Evolutionary conservation across 1,140 invertebrate genomes (phyloP).

Genomic region (Hylaeus volcanicus): DNA sequence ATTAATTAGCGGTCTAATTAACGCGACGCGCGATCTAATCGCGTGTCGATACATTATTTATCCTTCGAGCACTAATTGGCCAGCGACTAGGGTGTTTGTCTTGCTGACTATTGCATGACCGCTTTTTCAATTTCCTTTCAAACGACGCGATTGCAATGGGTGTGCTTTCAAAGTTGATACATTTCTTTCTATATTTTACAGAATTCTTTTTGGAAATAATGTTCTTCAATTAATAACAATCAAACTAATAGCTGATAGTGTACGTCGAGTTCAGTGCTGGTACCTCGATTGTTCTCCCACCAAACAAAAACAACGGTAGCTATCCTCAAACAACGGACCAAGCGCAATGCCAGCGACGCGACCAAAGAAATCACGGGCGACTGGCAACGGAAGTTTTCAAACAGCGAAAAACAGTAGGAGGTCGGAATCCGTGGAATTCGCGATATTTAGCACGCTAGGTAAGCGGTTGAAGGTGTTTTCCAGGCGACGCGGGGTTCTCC

Average conservation of each 20-base stretch:
- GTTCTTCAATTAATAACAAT: too few relatives aligned
- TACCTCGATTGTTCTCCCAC: too few relatives aligned
- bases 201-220: too few relatives aligned
- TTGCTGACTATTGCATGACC: not conserved
- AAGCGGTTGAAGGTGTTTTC: not conserved
- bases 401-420: not conserved
- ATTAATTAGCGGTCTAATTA: constrained; percentile 69
- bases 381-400: not conserved
- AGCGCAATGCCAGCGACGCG: too few relatives aligned
- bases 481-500: not conserved
- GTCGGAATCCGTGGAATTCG: not conserved
- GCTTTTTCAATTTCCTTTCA: constrained; percentile 42
- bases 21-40: constrained; percentile 66
- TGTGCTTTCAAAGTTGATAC: too few relatives aligned
- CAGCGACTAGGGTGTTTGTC: constrained; percentile 38
- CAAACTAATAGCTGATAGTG: too few relatives aligned
- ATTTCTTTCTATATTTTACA: too few relatives aligned
- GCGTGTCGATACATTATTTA: constrained; percentile 63
- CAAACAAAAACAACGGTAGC: too few relatives aligned
- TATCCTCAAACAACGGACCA: too few relatives aligned
- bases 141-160: constrained; percentile 4
- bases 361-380: not conserved
- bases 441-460: not conserved
- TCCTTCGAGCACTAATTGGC: constrained; percentile 67
- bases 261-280: too few relatives aligned